These are phyloP conservation scores for Acanthosepion lycidas DNA, from an alignment of 2,888 invertebrate species.

Conservation along the genomic window DNA sequence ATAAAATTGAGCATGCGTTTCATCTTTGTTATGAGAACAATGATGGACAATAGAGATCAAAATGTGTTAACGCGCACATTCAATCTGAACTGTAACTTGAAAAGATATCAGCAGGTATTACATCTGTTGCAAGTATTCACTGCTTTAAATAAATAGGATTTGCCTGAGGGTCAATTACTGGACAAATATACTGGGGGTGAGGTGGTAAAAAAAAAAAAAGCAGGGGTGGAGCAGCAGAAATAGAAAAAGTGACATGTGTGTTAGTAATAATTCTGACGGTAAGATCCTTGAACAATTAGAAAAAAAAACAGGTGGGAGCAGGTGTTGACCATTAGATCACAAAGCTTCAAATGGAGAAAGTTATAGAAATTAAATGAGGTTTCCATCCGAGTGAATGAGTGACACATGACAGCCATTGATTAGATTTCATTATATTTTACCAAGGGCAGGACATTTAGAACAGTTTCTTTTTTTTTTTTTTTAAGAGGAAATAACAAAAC, in stretches of 20 bases:
- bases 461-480: not conserved
- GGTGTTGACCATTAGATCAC: not conserved
- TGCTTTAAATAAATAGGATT: not conserved
- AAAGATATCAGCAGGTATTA: not conserved
- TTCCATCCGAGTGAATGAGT: not conserved
- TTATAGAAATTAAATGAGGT: conserved; percentile 9
- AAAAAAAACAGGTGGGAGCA: conserved; percentile 2
- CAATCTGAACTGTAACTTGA: not conserved
- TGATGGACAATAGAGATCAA: not conserved
- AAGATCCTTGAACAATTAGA: not conserved
- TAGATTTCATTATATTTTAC: not conserved
- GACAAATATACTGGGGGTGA: not conserved
- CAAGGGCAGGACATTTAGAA: not conserved
- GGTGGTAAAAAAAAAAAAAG: not conserved
- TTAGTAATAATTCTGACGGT: not conserved
- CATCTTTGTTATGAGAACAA: not conserved
- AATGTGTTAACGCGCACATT: not conserved
- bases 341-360: not conserved
- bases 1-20: not conserved
- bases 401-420: not conserved
- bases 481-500: not conserved
- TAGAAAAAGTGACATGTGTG: not conserved
- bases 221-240: not conserved
- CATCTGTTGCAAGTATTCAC: not conserved
- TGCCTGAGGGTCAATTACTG: not conserved